Evolutionary conservation across 1,140 invertebrate genomes (phyloP).

Genomic region (Eufriesea mexicana): DNA sequence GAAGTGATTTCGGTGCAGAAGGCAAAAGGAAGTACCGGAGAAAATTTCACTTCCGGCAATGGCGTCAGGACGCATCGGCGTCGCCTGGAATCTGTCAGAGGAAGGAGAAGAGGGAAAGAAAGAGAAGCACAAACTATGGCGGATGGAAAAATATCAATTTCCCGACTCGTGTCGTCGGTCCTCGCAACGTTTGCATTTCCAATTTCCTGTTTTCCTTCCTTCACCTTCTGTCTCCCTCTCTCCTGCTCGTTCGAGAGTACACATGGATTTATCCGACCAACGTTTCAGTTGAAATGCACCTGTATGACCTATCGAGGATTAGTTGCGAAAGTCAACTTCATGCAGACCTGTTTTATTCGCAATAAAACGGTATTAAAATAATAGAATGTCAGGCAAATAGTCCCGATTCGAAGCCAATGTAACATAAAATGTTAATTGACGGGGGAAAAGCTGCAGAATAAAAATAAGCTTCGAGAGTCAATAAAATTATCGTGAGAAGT

Average conservation of each 20-base stretch:
- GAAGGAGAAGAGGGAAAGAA: background rate
- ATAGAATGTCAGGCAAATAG: too few relatives aligned
- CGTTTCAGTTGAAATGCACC: background rate
- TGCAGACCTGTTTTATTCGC: too few relatives aligned
- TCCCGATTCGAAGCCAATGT: too few relatives aligned
- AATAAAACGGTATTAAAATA: too few relatives aligned
- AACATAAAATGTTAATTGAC: too few relatives aligned
- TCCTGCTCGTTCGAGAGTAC: background rate
- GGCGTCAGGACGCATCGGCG: constrained; percentile 15
- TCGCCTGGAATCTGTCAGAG: constrained; percentile 18
- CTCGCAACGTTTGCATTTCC: constrained; percentile 60
- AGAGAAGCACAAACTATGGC: background rate
- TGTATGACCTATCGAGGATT: too few relatives aligned
- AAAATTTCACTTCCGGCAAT: constrained; percentile 48
- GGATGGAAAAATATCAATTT: constrained; percentile 60
- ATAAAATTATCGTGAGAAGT: too few relatives aligned
- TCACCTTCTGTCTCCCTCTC: background rate
- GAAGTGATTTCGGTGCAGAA: constrained; percentile 20
- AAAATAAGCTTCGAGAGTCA: too few relatives aligned
- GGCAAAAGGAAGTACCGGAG: background rate
- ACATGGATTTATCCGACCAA: too few relatives aligned
- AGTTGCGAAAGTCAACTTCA: background rate
- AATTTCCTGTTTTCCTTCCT: constrained; percentile 46
- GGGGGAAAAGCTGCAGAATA: too few relatives aligned
- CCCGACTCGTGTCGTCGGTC: constrained; percentile 39